Evolutionary conservation across 2,888 invertebrate species (phyloP), one percentile per base, ranked within the genome.

Genomic region (Trachelus tabidus): DNA sequence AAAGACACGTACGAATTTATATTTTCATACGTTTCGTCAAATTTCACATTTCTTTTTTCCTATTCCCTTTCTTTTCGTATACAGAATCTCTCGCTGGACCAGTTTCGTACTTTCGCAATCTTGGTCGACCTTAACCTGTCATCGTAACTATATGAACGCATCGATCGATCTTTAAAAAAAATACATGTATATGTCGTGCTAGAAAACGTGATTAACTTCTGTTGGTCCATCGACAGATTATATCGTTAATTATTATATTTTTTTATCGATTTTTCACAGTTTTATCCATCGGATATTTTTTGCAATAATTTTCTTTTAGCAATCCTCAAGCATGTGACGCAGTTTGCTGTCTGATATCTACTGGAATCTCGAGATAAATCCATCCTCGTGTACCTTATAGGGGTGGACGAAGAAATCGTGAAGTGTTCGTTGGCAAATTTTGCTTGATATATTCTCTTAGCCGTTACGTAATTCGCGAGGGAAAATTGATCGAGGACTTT

Each of bases 251-350:
- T 76, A 3, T 73, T 76, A 56, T 78, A 73, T 33, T 4, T 12
- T 23, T 75, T 79, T 79, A 73, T 80, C 73, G 73, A 79, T 40
- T 34, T 31, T 76, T 75, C 34, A 0, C 35, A 56, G 2, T 6
- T 23, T 56, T 56, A 23, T 9, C 56, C 6, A 23, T 9, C 23
- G 2, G 23, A 56, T 23, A 1, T 56, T 23, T 56, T 9, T 56
- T 56, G 9, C 6, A 9, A 6, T 23, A 2, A 40, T 40, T 23
- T 56, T 56, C 0, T 12, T 23, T 56, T 73, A 34, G 74, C 76
- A 69, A 77, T 33, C 34, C 71, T 69, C 56, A 77, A 80, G 81
- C 73, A 78, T 76, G 78, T 80, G 78, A 77, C 75, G 80, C 68
- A 75, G 79, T 40, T 40, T 15, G 23, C 56, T 23, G 56, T 0